Evolutionary conservation across 1,140 invertebrate genomes (phyloP).

Genomic region (Atta texana): DNA sequence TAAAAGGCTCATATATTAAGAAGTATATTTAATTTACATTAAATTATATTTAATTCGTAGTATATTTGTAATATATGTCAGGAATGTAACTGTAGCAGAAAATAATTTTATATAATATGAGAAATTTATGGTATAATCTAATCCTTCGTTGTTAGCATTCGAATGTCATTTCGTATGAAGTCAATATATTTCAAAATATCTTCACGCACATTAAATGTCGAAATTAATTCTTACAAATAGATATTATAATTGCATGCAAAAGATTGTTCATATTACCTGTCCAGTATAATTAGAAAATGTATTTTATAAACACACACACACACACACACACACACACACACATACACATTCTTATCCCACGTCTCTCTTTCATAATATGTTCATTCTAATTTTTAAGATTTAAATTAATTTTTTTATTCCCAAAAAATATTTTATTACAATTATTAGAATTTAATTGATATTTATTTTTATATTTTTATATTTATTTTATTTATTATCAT

Average conservation of each 20-base stretch:
- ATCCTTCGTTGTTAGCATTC: neutral
- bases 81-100: neutral
- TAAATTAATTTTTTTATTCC: neutral
- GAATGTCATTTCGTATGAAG: neutral
- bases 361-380: neutral
- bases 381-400: neutral
- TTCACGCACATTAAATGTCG: neutral
- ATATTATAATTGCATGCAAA: slow-evolving; percentile 10
- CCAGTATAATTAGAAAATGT: neutral
- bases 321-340: too few species aligned
- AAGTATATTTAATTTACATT: slow-evolving; percentile 1
- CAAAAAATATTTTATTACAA: neutral
- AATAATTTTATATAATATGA: slow-evolving; percentile 21
- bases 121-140: neutral
- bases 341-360: neutral
- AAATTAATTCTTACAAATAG: slow-evolving; percentile 1
- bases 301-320: neutral
- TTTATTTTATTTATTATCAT: neutral
- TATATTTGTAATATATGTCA: neutral
- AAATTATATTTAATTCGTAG: slow-evolving; percentile 13
- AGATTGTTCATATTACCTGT: neutral
- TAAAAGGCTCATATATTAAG: neutral
- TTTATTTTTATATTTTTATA: neutral
- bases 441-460: neutral
- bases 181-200: neutral